These are phyloP conservation scores for Zingel zingel DNA, from an alignment of 2,113 vertebrate genomes.

Conservation along the genomic window DNA sequence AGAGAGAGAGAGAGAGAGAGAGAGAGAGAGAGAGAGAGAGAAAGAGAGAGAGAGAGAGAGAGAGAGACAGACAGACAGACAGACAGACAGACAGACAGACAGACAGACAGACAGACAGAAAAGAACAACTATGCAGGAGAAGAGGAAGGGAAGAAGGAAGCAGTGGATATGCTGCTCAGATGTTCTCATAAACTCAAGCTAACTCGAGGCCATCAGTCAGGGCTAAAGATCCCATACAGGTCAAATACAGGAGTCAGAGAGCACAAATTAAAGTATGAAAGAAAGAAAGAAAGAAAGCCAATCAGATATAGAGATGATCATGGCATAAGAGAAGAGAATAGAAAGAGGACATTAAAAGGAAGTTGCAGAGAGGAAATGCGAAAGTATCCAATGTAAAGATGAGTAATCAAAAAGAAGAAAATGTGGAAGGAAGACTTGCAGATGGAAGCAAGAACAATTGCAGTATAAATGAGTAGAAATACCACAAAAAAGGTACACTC, in stretches of 20 bases:
- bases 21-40: background rate
- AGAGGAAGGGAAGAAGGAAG: background rate
- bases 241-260: background rate
- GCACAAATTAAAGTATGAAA: background rate
- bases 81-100: no score
- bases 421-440: background rate
- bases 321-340: no score
- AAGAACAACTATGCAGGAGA: background rate
- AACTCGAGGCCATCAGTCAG: background rate
- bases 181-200: background rate
- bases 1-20: background rate
- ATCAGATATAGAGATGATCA: background rate
- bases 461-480: background rate
- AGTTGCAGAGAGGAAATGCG: background rate
- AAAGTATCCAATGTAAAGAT: background rate
- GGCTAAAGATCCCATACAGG: constrained; percentile 1
- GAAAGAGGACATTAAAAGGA: background rate
- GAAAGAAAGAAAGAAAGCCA: background rate
- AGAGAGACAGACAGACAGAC: background rate
- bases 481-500: no score
- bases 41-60: background rate
- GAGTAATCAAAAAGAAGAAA: no score
- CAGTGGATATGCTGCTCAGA: constrained; percentile 19
- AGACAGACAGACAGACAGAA: no score
- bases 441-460: background rate